Evolutionary conservation across 2,888 invertebrate genomes (phyloP), one percentile per base, ranked within the genome.

Genomic region (Rhamnusium bicolor): DNA sequence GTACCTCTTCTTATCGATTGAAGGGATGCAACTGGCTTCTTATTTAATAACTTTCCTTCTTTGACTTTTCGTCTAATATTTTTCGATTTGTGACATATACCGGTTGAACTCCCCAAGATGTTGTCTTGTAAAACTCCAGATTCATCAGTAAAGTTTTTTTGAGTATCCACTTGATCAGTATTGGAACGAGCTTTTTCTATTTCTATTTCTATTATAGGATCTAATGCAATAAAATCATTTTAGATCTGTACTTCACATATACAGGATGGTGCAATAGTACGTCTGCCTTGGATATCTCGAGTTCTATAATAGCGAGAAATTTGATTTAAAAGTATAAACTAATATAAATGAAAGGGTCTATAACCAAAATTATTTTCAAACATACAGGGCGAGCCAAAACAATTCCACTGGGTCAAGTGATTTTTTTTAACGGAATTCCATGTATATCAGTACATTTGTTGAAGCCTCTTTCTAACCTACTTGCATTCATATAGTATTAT

Each of bases 71-170:
- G 69, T 14, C 61, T 72, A 62, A 69, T 69, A 29, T 14, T 67
- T 29, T 69, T 75, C 1, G 74, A 75, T 47, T 75, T 75, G 10
- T 16, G 65, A 29, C 63, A 67, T 18, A 67, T 54, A 3, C 46
- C 32, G 14, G 40, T 10, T 4, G 56, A 46, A 24, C 16, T 46
- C 1, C 18, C 56, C 8, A 21, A 1, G 5, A 56, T 46, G n/a
- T 5, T 32, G 19, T 65, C 65, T 54, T 53, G 32, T 1, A 53
- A 5, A 21, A 46, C 56, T 16, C 24, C 67, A 2, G 67, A 46
- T 56, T 46, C 56, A 12, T 65, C 53, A n/a, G 32, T 54, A 6
- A 18, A 16, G n/a, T 32, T 67, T 46, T 56, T 56, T 2, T 56
- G 29, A 18, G 51, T 24, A 16, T 21, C 56, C 7, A 8, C 24